These are phyloP conservation scores for Drosophila lacteicornis DNA, from an alignment of 1,140 invertebrate species.

Conservation along the genomic window DNA sequence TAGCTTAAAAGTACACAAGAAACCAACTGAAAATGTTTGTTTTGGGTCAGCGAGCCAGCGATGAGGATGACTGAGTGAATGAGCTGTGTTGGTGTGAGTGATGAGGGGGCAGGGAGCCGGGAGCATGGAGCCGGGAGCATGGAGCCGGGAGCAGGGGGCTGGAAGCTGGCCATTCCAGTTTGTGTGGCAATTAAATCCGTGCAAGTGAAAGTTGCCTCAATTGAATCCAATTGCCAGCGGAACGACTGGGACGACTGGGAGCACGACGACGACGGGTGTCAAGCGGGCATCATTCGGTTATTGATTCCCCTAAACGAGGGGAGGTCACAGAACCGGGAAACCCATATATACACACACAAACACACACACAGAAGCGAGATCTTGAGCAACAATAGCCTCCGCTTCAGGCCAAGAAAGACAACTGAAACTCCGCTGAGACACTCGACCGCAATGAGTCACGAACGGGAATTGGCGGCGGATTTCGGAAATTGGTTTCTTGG, in stretches of 20 bases:
- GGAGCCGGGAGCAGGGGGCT: not conserved
- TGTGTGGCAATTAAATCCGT: constrained; percentile 49
- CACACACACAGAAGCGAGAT: not conserved
- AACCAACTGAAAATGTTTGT: constrained; percentile 43
- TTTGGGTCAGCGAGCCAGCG: constrained; percentile 41
- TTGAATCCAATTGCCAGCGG: constrained; percentile 63
- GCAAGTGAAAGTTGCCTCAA: constrained; percentile 74
- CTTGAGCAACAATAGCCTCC: constrained; percentile 2
- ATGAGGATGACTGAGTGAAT: constrained; percentile 39
- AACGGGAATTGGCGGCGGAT: constrained; percentile 65
- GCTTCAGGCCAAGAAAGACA: constrained; percentile 6
- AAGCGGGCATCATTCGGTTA: constrained; percentile 36
- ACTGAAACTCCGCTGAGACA: constrained; percentile 11
- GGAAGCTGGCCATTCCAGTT: constrained; percentile 30
- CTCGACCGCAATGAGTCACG: constrained; percentile 67
- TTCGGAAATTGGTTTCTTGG: constrained; percentile 48
- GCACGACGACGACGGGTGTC: not conserved
- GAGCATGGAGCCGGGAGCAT: not conserved
- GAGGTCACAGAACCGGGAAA: constrained; percentile 22
- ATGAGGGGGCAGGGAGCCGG: not conserved
- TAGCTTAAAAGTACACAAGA: constrained; percentile 29
- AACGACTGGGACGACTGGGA: not conserved
- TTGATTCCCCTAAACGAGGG: constrained; percentile 41
- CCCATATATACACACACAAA: not conserved
- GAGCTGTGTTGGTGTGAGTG: constrained; percentile 14